A percentile compares a stretch with the other conserved stretches of the same genome.
phyloP scores from a whole-genome alignment of 2,113 vertebrate species.

The Tichodroma muraria region DNA sequence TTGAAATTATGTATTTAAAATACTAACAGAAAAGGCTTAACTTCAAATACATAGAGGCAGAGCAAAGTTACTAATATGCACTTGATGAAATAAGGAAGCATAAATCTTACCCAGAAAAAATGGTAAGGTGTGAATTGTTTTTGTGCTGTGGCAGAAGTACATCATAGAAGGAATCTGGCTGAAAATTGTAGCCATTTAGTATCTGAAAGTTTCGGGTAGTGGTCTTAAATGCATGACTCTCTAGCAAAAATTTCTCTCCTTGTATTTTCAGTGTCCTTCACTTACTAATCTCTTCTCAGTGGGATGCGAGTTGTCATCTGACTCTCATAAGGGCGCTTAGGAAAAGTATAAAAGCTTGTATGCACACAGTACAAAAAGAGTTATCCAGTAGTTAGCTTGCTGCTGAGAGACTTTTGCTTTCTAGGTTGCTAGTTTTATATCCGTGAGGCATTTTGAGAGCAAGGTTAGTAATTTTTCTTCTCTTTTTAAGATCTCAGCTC shows the following conservation, averaged over 20 bases:
- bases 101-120: neutral
- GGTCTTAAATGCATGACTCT: neutral
- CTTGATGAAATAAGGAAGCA: neutral
- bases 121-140: neutral
- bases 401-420: neutral
- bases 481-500: slow-evolving; percentile 81
- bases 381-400: neutral
- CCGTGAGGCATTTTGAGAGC: neutral
- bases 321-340: neutral
- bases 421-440: neutral
- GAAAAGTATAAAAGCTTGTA: neutral
- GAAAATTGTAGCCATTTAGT: neutral
- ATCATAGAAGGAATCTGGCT: neutral
- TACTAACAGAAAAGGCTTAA: neutral
- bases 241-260: neutral
- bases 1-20: neutral
- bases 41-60: neutral
- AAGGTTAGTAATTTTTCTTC: neutral
- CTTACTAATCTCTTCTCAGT: neutral
- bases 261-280: neutral
- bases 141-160: neutral
- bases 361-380: neutral
- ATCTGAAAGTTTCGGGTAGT: neutral
- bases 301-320: neutral
- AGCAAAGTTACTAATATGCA: neutral